Evolutionary conservation across 2,888 invertebrate species (phyloP), one percentile per base, ranked within the genome.

Genomic region (Plebejus anna): DNA sequence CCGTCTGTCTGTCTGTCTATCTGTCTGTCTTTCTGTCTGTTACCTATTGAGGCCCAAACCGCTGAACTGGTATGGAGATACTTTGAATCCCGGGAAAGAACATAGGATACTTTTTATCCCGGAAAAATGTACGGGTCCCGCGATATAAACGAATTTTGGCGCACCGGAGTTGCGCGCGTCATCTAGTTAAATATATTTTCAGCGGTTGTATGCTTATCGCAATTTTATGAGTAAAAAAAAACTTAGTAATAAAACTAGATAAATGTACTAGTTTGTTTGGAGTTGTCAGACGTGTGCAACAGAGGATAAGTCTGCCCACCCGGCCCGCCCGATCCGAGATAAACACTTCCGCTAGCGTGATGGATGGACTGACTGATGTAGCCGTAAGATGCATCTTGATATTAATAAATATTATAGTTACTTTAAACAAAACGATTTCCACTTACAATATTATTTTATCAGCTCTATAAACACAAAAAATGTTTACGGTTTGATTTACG

Each of bases 271-370:
- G 73, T 73, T 73, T 73, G 51, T 73, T 73, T 73, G 11, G 6
- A 5, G 73, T 51, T 51, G 72, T 42, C 42, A 9, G 66, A 66
- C 61, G 66, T 66, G 70, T 42, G 72, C 55, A 55, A 55, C 55
- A 51, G 73, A 73, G 28, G 28, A 42, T 72, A 72, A 47, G 42
- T 28, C 72, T 72, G 73, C 11, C 73, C 73, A 55, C 73, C 73
- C 73, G 7, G 5, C 73, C 32, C 16, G 73, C 1, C 16, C 55
- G 51, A 73, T 73, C 51, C 22, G 72, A 51, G 73, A 51, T 73
- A 73, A 73, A 73, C 55, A 55, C 73, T 73, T 73, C 73, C 73
- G 73, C 72, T 47, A 47, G 47, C 42, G 51, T 22, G 32, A 51
- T 16, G 32, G 28, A 51, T 55, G 32, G 73, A 55, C 32, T 55